Evolutionary conservation across 2,888 invertebrate genomes (phyloP), one percentile per base, ranked within the genome.

Genomic region (Macrosoma leucophasiata): DNA sequence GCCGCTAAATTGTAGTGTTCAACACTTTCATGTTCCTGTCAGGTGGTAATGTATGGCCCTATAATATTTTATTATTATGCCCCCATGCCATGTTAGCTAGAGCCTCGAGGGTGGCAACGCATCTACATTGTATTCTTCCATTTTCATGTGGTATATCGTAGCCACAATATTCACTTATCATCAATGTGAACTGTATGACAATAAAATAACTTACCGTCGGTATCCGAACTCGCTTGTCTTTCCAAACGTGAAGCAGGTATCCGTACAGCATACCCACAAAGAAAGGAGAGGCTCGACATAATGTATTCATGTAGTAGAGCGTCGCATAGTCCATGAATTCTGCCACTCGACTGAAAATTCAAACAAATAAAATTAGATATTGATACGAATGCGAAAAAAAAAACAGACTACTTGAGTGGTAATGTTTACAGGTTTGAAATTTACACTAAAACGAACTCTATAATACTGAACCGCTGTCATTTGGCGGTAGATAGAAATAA

Each of bases 241-340:
- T 53, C 20, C 54, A 52, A 2, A 63, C 7, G 36, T 66, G 53
- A 13, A 76, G 24, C 2, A 75, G 6, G 20, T 76, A 75, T 0
- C 76, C 76, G 32, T 55, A 59, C 20, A 72, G 46, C 58, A 75
- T 61, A 2, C 76, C 76, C 0, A 75, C 61, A 27, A 71, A 65
- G 47, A 74, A 75, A 0, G 75, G 76, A 0, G 73, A 51, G 0
- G 62, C 60, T 25, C 75, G 55, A 0, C 66, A 52, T 2, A 75
- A 27, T 0, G 72, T 68, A 35, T 71, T 66, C 4, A 66, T 41
- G 26, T 72, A 72, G 43, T 69, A 72, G 1, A 50, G 21, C 0
- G 1, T 13, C 21, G 66, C 1, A 11, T 56, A 70, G 0, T 43
- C 8, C 0, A 0, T 0, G 8, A 48, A 27, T 0, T 63, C 62